Conservation (phyloP, 2,888 invertebrate species). For the Clepsis dumicolana region DNA sequence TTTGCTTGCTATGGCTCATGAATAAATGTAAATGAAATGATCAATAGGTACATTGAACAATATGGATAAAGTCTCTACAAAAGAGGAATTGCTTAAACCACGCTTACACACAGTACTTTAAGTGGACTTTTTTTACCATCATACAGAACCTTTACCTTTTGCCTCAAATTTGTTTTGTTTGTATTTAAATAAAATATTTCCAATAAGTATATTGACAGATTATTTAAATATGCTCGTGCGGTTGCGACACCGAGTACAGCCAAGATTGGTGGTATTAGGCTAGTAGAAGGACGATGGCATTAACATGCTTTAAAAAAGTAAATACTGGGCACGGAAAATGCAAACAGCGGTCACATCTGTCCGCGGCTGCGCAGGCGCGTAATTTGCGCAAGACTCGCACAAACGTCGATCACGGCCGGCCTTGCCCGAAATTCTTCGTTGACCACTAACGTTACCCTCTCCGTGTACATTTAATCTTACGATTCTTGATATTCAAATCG, state of each 20-base stretch:
- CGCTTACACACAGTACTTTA: no score
- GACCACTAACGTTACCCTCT: constrained; percentile 55
- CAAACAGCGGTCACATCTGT: constrained; percentile 58
- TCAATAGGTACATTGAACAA: background rate
- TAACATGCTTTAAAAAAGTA: constrained; percentile 66
- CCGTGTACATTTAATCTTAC: constrained; percentile 35
- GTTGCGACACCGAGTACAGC: constrained; percentile 31
- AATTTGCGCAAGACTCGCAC: constrained; percentile 70
- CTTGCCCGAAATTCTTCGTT: constrained; percentile 80
- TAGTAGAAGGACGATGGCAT: constrained; percentile 64
- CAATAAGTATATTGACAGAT: constrained; percentile 41
- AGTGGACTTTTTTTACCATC: no score
- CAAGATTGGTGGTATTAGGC: constrained; percentile 46
- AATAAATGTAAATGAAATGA: background rate
- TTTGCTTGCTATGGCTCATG: no score
- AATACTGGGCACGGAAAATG: constrained; percentile 70
- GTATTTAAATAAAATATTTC: constrained; percentile 34
- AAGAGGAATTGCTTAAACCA: no score
- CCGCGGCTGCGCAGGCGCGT: constrained; percentile 46
- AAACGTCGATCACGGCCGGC: constrained; percentile 73
- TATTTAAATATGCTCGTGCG: constrained; percentile 34
- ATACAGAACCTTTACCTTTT: constrained; percentile 7
- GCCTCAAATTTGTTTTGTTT: constrained; percentile 14
- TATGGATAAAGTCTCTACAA: no score
- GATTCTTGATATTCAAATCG: constrained; percentile 10